These are phyloP conservation scores for Apis cerana DNA, from an alignment of 1,140 invertebrate genomes.

Conservation along the genomic window DNA sequence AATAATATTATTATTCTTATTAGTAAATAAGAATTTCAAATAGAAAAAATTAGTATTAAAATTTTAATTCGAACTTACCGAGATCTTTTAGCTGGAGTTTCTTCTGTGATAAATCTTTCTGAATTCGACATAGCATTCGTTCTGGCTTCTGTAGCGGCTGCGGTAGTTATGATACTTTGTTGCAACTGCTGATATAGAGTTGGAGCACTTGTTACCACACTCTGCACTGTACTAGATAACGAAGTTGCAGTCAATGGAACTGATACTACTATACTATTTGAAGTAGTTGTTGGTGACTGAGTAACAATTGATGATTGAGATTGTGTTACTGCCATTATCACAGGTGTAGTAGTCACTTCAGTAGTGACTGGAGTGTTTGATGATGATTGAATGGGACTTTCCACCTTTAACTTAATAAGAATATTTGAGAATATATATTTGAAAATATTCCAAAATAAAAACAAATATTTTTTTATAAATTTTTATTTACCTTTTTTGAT, in stretches of 20 bases:
- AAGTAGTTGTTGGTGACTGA: constrained; percentile 74
- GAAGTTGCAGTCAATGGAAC: constrained; percentile 76
- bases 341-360: constrained; percentile 74
- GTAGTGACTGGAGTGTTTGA: constrained; percentile 65
- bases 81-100: constrained; percentile 71
- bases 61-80: constrained; percentile 65
- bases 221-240: constrained; percentile 70
- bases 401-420: constrained; percentile 68
- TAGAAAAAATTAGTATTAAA: neutral
- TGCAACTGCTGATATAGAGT: constrained; percentile 77
- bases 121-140: constrained; percentile 43
- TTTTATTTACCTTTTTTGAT: constrained; percentile 68
- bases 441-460: neutral
- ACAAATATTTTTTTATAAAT: neutral
- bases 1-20: neutral
- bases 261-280: constrained; percentile 77
- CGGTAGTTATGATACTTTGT: constrained; percentile 73
- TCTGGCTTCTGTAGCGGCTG: constrained; percentile 62
- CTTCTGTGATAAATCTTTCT: constrained; percentile 66
- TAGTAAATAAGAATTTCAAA: neutral
- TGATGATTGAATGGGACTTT: constrained; percentile 68
- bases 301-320: constrained; percentile 69
- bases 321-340: constrained; percentile 76
- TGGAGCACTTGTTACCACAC: constrained; percentile 71
- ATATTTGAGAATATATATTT: neutral